Evolutionary conservation across 2,888 invertebrate genomes (phyloP).

Genomic region (Diaprepes abbreviatus): DNA sequence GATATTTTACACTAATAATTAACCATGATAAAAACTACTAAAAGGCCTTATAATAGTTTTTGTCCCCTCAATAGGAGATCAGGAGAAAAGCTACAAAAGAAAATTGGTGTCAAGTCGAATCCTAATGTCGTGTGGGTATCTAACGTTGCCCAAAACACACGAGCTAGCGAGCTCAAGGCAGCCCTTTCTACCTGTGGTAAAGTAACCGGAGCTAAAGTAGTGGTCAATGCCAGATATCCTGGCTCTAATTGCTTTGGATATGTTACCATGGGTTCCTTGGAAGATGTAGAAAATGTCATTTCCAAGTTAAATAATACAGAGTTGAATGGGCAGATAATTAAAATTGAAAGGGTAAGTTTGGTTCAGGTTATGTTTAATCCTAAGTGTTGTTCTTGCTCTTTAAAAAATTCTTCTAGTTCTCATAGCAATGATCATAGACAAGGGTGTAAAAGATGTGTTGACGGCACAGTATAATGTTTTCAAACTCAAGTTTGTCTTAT

Average conservation of each 20-base stretch:
- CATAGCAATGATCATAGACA: too few relatives aligned
- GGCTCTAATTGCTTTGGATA: constrained; percentile 96
- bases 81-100: constrained; percentile 48
- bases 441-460: too few relatives aligned
- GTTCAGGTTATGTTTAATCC: neutral
- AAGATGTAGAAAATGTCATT: constrained; percentile 92
- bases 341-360: constrained; percentile 88
- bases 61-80: constrained; percentile 18
- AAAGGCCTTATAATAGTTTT: too few relatives aligned
- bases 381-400: too few relatives aligned
- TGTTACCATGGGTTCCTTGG: constrained; percentile 93
- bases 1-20: constrained; percentile 13
- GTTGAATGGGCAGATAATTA: constrained; percentile 94
- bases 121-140: constrained; percentile 93
- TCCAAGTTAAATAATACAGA: constrained; percentile 93
- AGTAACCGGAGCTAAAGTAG: constrained; percentile 96
- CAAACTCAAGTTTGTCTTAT: too few relatives aligned
- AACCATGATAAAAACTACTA: neutral
- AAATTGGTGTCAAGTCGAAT: constrained; percentile 54
- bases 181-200: constrained; percentile 94
- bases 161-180: constrained; percentile 94
- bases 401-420: too few relatives aligned
- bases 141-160: constrained; percentile 89
- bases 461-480: too few relatives aligned
- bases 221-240: constrained; percentile 93